Conservation (phyloP, 2,888 invertebrate genomes). For the Exocentrus adspersus region DNA sequence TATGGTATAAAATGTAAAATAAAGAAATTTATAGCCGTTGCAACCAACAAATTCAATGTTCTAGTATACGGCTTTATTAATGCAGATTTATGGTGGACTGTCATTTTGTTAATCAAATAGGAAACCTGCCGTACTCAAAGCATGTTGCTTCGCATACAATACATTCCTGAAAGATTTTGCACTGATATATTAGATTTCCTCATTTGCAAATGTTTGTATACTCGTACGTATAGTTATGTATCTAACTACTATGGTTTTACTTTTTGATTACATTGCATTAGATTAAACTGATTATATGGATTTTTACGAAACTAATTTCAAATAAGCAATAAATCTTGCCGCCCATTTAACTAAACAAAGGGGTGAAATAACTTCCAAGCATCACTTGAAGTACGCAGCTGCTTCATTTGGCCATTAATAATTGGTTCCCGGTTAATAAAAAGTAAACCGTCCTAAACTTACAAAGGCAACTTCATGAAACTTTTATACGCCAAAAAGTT, state of each 20-base stretch:
- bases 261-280: too few relatives aligned
- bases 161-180: slow-evolving; percentile 50
- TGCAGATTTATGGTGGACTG: slow-evolving; percentile 60
- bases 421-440: slow-evolving; percentile 23
- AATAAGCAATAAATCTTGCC: slow-evolving; percentile 17
- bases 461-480: slow-evolving; percentile 42
- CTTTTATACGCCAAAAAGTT: slow-evolving; percentile 44
- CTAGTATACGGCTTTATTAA: slow-evolving; percentile 62
- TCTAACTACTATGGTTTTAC: too few relatives aligned
- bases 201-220: slow-evolving; percentile 34
- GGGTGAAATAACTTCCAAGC: slow-evolving; percentile 27
- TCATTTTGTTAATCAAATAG: slow-evolving; percentile 63
- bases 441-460: slow-evolving; percentile 16
- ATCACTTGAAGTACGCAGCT: slow-evolving; percentile 7
- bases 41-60: slow-evolving; percentile 56
- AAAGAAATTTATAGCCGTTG: slow-evolving; percentile 51
- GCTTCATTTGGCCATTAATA: slow-evolving; percentile 24
- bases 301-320: slow-evolving; percentile 13
- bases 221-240: slow-evolving; percentile 8
- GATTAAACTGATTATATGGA: too few relatives aligned
- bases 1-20: slow-evolving; percentile 51
- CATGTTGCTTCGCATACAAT: slow-evolving; percentile 52
- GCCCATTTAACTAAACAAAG: slow-evolving; percentile 34
- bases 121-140: slow-evolving; percentile 59
- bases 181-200: slow-evolving; percentile 51